Conservation (phyloP, 2,797 vertebrate genomes). For the Channallabes apus region DNA sequence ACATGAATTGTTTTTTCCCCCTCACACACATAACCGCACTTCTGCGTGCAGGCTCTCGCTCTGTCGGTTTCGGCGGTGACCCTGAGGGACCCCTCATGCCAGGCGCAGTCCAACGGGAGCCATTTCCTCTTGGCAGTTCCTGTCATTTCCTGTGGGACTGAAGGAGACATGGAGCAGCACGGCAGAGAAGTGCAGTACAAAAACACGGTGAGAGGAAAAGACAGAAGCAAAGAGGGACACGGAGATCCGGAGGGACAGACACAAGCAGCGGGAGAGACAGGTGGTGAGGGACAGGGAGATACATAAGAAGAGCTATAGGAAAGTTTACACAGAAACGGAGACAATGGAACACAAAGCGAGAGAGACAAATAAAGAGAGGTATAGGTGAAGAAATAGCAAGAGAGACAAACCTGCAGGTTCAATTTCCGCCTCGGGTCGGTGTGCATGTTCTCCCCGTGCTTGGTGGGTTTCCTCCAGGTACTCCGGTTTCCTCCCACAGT, state of each 20-base stretch:
- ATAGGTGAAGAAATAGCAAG: not conserved
- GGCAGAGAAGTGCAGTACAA: slow-evolving; percentile 69
- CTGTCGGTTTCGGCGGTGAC: slow-evolving; percentile 63
- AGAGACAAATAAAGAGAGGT: not conserved
- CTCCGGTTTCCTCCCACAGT: too few relatives aligned
- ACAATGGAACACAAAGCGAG: not conserved
- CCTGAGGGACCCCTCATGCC: slow-evolving; percentile 69
- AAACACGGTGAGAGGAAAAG: slow-evolving; percentile 68
- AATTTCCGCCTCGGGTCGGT: too few relatives aligned
- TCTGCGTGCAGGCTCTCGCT: slow-evolving; percentile 60
- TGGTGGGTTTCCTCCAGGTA: too few relatives aligned
- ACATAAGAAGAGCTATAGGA: not conserved
- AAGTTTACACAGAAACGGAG: too few relatives aligned
- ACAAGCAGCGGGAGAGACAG: not conserved
- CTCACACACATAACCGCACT: not conserved
- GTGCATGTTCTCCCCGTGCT: too few relatives aligned
- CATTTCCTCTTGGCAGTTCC: slow-evolving; percentile 78
- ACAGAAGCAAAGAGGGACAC: too few relatives aligned
- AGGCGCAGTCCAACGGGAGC: slow-evolving; percentile 70
- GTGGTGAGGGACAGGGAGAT: not conserved
- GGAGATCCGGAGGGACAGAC: not conserved
- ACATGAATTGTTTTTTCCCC: not conserved
- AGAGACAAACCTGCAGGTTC: not conserved
- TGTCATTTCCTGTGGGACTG: slow-evolving; percentile 76
- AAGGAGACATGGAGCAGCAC: slow-evolving; percentile 59